Conservation (phyloP, 2,113 vertebrate species). For the Ondatra zibethicus region DNA sequence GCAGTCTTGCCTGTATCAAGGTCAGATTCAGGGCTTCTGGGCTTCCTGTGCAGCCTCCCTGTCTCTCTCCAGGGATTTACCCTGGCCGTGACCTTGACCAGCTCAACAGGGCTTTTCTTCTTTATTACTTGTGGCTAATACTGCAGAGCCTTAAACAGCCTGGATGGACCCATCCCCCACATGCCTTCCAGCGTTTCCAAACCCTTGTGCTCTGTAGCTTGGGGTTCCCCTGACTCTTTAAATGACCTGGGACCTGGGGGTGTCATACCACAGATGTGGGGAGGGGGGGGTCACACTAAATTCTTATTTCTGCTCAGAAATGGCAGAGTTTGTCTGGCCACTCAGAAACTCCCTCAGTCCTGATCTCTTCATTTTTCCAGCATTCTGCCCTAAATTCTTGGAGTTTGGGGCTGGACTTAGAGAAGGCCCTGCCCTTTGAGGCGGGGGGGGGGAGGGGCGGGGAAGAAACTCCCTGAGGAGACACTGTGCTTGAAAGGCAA, state of each 20-base stretch:
- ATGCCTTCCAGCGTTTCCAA: neutral
- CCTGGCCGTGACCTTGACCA: neutral
- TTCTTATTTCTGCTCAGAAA: neutral
- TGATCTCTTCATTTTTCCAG: neutral
- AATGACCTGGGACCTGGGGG: too few species aligned
- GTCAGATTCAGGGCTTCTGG: neutral
- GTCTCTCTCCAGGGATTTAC: neutral
- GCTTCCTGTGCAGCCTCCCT: neutral
- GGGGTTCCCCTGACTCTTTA: fast-evolving
- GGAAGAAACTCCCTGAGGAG: neutral
- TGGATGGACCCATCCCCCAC: neutral
- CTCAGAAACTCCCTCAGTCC: neutral
- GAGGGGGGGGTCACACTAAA: neutral
- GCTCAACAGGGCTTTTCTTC: neutral
- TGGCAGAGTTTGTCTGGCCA: too few species aligned
- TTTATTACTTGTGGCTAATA: neutral
- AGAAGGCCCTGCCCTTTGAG: neutral
- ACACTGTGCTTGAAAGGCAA: neutral
- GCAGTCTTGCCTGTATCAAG: neutral
- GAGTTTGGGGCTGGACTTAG: neutral
- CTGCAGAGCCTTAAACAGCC: too few species aligned
- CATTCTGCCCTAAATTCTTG: fast-evolving
- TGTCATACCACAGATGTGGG: neutral
- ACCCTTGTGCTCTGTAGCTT: neutral
- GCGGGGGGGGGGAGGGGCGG: neutral